Conservation (phyloP, 1,140 invertebrate species). For the Steinernema feltiae region DNA sequence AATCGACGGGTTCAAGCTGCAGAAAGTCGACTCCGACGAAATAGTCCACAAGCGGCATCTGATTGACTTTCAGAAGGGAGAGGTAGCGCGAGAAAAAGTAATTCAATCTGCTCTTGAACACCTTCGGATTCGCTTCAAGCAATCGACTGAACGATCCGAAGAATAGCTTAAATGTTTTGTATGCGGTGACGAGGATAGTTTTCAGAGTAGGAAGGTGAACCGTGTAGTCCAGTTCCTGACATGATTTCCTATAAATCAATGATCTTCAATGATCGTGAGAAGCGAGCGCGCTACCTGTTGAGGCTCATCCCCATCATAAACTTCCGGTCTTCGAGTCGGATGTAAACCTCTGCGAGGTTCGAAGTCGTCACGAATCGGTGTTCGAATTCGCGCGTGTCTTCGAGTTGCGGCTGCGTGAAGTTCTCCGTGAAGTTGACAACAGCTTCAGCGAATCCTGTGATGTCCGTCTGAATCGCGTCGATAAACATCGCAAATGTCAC, state of each 20-base stretch:
- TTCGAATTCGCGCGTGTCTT: constrained; percentile 19
- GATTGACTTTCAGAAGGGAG: constrained; percentile 15
- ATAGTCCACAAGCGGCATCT: constrained; percentile 37
- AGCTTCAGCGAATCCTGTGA: constrained; percentile 39
- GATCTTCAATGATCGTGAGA: background rate
- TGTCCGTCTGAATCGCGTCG: constrained; percentile 38
- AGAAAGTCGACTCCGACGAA: constrained; percentile 36
- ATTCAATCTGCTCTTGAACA: constrained; percentile 33
- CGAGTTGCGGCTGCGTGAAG: constrained; percentile 11
- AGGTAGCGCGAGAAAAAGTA: constrained; percentile 36
- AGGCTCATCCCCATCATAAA: constrained; percentile 31
- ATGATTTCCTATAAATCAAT: constrained; percentile 23
- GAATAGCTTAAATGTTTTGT: constrained; percentile 39
- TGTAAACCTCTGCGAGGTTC: constrained; percentile 33
- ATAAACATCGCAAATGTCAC: background rate
- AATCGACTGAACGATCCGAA: constrained; percentile 32
- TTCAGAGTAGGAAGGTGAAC: constrained; percentile 27
- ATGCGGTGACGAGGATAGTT: constrained; percentile 26
- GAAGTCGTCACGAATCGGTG: constrained; percentile 30
- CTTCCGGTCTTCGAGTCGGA: constrained; percentile 30
- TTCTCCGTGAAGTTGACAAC: constrained; percentile 41
- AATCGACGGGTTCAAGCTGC: constrained; percentile 27
- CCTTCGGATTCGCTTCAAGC: constrained; percentile 22
- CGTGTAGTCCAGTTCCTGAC: constrained; percentile 24
- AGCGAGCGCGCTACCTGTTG: constrained; percentile 3